Percentiles rank a stretch among this genome's conserved stretches.
Conservation (phyloP, 2,797 vertebrate genomes). For the Ataeniobius toweri region DNA sequence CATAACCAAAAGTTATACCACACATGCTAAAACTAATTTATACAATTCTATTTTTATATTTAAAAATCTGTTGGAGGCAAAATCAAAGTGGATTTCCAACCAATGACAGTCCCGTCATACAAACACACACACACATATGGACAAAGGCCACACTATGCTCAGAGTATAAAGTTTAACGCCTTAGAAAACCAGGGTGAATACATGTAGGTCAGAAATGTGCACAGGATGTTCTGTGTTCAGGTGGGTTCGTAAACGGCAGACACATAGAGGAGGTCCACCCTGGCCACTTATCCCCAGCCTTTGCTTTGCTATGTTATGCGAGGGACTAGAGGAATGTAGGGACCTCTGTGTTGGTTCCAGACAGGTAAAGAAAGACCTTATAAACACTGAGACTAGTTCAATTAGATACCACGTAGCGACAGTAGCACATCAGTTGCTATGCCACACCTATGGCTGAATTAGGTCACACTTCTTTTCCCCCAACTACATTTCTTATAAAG, state of each 20-base stretch:
- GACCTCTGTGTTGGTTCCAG: constrained; percentile 22
- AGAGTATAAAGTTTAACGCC: constrained; percentile 21
- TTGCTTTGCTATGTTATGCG: constrained; percentile 34
- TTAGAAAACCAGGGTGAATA: constrained; percentile 33
- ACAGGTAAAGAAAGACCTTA: constrained; percentile 31
- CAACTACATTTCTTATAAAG: not conserved
- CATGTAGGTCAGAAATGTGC: constrained; percentile 36
- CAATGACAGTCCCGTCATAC: not conserved
- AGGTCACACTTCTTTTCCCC: not conserved
- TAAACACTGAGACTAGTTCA: not conserved
- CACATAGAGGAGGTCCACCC: not conserved
- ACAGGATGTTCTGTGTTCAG: constrained; percentile 40
- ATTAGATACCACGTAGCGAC: not conserved
- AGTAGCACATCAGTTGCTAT: not conserved
- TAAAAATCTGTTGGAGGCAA: not conserved
- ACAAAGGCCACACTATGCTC: not conserved
- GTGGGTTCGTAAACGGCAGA: constrained; percentile 23
- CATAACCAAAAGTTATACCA: not conserved
- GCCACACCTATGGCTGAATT: not conserved
- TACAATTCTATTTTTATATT: not conserved
- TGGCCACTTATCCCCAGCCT: constrained; percentile 28
- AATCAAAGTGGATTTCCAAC: not conserved
- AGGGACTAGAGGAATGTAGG: constrained; percentile 62
- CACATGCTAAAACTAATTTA: not conserved
- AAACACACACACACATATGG: not conserved